Base-by-base conservation (phyloP, 2,888 invertebrate species). In the Erpobdella octoculata region DNA sequence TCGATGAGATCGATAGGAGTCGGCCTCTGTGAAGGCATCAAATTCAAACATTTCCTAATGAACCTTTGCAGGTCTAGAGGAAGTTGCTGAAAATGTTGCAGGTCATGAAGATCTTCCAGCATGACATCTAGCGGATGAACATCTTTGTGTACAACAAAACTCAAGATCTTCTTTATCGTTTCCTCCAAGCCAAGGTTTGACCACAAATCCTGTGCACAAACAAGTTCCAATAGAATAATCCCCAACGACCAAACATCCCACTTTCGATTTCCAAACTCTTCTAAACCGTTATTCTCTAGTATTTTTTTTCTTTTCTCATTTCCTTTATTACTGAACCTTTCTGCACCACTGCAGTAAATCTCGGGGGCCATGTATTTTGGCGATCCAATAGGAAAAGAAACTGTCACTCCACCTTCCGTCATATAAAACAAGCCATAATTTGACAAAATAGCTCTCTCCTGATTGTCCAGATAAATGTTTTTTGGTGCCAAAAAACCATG, bases 231-330 rank as follows among this genome's bases (percentile, higher is more conserved):
- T 38, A 95, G 82, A 73, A 96, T 88, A 73, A 97, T 89, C n/a
- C 94, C 97, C 73, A 93, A 85, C 0, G 93, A 89, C 97, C 97
- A 98, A 36, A 93, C 87, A 84, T 98, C 97, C 25, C 89, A 89
- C 82, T 92, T 90, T 0, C 89, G 87, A 66, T 91, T 89, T 25
- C 79, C 33, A 53, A 62, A 18, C 33, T 33, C 36, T 28, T 12
- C 35, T 21, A 48, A 31, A 15, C 18, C 21, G 25, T 36, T 15
- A n/a, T n/a, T n/a, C n/a, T n/a, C n/a, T n/a, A n/a, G n/a, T n/a
- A n/a, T n/a, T n/a, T n/a, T n/a, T n/a, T n/a, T n/a, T n/a, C n/a
- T n/a, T n/a, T n/a, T n/a, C n/a, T n/a, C n/a, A n/a, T n/a, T n/a
- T n/a, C n/a, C n/a, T n/a, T n/a, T n/a, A n/a, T n/a, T n/a, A n/a